Percentiles rank a stretch among this genome's conserved stretches.
phyloP scores from a whole-genome alignment of 2,113 vertebrate genomes.

The Forbesichthys papilliferus region DNA sequence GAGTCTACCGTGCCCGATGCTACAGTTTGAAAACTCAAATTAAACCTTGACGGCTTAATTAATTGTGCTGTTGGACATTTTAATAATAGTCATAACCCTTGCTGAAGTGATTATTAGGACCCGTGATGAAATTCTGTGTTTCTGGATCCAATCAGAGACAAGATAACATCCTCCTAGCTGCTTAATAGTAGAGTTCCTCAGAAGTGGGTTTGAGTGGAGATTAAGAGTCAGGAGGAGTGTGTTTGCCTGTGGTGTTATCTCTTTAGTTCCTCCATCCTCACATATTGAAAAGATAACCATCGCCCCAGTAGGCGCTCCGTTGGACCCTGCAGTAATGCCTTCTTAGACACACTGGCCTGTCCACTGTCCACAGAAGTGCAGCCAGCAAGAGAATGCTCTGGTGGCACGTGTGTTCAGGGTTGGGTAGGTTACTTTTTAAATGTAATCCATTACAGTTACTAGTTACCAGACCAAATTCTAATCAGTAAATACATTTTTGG shows the following conservation, averaged over 20 bases:
- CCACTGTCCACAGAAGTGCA: slow-evolving; percentile 38
- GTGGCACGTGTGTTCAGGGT: neutral
- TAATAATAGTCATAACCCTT: slow-evolving; percentile 29
- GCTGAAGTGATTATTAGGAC: slow-evolving; percentile 46
- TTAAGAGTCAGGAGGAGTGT: slow-evolving; percentile 3
- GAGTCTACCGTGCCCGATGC: too few species aligned
- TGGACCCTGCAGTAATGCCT: slow-evolving; percentile 56
- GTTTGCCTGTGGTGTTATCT: slow-evolving; percentile 29
- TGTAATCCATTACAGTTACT: too few species aligned
- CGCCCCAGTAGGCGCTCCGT: slow-evolving; percentile 33
- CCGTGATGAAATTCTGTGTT: slow-evolving; percentile 61
- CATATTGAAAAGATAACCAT: slow-evolving; percentile 64
- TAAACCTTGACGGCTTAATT: too few species aligned
- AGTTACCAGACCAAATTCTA: too few species aligned
- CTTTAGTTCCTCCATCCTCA: slow-evolving; percentile 41
- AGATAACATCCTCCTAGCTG: slow-evolving; percentile 61
- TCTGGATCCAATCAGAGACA: slow-evolving; percentile 54
- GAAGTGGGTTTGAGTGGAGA: neutral
- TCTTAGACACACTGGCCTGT: slow-evolving; percentile 50
- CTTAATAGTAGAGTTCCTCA: slow-evolving; percentile 54
- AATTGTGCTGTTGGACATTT: too few species aligned
- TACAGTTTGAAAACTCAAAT: too few species aligned
- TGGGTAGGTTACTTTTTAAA: too few species aligned
- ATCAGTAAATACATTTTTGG: too few species aligned
- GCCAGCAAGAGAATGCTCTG: slow-evolving; percentile 35